Conservation (phyloP, 1,140 invertebrate species). For the Eumaeus atala region DNA sequence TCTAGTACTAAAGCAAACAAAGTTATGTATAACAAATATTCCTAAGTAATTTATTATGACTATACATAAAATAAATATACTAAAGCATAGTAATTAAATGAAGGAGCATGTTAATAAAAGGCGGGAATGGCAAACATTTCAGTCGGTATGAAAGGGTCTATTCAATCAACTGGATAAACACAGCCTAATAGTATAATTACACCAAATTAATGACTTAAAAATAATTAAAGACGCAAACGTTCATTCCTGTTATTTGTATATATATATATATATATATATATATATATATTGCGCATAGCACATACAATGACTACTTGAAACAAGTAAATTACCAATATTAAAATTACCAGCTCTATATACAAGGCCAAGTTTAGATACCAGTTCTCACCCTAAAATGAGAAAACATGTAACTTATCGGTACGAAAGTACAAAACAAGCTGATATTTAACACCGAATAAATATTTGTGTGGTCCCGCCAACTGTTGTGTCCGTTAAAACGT, state of each 20-base stretch:
- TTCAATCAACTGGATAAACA: background rate
- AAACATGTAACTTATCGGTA: background rate
- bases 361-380: no score
- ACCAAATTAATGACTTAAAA: constrained; percentile 5
- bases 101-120: background rate
- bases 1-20: no score
- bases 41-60: no score
- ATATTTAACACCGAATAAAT: constrained; percentile 24
- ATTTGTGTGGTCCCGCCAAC: constrained; percentile 38
- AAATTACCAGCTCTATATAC: no score
- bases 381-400: background rate
- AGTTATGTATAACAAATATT: no score
- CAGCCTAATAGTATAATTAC: background rate
- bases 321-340: no score
- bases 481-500: constrained; percentile 28
- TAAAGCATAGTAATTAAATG: no score
- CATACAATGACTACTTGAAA: no score
- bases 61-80: no score
- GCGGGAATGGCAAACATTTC: background rate
- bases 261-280: no score
- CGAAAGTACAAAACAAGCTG: constrained; percentile 16
- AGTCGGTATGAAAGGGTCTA: background rate
- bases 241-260: background rate
- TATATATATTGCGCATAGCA: no score
- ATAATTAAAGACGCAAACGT: background rate